Percentiles rank a stretch among this genome's conserved stretches.
Conservation (phyloP, 2,113 vertebrate genomes). For the Podarcis raffonei region DNA sequence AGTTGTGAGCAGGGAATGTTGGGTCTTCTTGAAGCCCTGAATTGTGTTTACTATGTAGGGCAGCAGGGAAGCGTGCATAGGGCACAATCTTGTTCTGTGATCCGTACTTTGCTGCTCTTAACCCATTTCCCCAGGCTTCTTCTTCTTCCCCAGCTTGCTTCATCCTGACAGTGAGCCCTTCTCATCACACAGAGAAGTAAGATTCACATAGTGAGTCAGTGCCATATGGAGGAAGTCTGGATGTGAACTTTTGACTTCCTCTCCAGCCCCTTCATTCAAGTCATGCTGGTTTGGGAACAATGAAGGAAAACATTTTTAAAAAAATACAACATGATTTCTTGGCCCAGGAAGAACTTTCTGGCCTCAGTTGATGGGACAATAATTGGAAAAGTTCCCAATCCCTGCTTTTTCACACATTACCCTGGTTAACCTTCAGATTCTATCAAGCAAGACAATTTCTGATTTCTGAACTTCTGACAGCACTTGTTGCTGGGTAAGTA, state of each 20-base stretch:
- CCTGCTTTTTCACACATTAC: slow-evolving; percentile 32
- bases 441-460: slow-evolving; percentile 27
- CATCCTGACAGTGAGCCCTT: not conserved
- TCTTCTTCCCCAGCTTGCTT: not conserved
- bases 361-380: slow-evolving; percentile 34
- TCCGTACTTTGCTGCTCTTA: not conserved
- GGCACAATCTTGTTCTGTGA: not conserved
- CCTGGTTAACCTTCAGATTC: slow-evolving; percentile 16
- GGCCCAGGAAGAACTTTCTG: slow-evolving; percentile 23
- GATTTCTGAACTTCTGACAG: slow-evolving; percentile 38
- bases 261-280: not conserved
- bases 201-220: not conserved
- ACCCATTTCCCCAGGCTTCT: not conserved
- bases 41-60: not conserved
- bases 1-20: not conserved
- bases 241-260: slow-evolving; percentile 32
- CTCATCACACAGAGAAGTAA: not conserved
- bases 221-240: slow-evolving; percentile 26
- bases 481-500: not conserved
- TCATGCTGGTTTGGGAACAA: slow-evolving; percentile 1
- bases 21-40: not conserved
- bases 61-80: not conserved
- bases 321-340: not conserved
- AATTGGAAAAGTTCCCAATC: slow-evolving; percentile 43
- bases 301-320: slow-evolving; percentile 6